phyloP scores from a whole-genome alignment of 35 echinoderm and acorn worm species.

The Anneissia japonica region DNA sequence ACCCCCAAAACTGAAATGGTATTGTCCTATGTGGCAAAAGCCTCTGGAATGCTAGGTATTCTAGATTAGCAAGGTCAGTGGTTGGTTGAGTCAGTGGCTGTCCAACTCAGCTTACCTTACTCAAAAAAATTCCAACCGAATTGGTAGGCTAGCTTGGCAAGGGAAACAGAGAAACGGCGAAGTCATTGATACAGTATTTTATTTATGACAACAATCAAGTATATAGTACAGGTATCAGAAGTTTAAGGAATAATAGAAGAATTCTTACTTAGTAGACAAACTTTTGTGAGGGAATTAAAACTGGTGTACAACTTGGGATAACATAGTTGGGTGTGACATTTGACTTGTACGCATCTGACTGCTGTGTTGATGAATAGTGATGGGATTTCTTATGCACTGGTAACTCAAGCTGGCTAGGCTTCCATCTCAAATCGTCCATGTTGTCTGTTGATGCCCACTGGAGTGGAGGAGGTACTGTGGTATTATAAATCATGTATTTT shows the following conservation, averaged over 20 bases:
- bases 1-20: neutral
- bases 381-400: neutral
- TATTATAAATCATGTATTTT: neutral
- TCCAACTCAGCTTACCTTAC: neutral
- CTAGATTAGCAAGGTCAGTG: neutral
- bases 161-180: neutral
- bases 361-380: neutral
- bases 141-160: neutral
- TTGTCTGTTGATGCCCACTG: neutral
- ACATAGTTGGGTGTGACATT: neutral
- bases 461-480: neutral
- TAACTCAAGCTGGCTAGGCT: neutral
- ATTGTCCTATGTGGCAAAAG: neutral
- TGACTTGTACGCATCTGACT: neutral
- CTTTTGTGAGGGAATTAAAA: too few species aligned
- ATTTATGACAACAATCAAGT: neutral
- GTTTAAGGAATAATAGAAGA: neutral
- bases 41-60: neutral
- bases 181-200: neutral
- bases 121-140: neutral
- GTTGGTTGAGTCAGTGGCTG: neutral
- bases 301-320: neutral
- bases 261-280: neutral
- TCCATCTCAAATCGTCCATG: neutral
- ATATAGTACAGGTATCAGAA: neutral